Base-by-base conservation (phyloP, 2,888 invertebrate species). In the Drosophila peninsularis region DNA sequence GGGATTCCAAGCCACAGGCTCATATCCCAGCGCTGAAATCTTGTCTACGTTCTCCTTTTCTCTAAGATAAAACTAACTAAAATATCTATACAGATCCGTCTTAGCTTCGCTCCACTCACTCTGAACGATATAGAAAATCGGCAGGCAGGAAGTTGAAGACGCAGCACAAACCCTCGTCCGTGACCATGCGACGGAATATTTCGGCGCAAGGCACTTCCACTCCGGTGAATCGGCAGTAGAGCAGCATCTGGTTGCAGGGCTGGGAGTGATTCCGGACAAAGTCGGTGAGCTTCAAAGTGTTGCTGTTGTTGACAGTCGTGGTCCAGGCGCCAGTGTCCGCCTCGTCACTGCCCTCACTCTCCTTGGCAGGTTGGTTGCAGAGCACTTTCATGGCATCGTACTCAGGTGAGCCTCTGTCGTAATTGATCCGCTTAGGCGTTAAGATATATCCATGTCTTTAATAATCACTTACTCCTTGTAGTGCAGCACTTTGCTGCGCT, bases 131-230 rank as follows among this genome's bases (percentile, higher is more conserved):
- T 30, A 91, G 50, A 54, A 82, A 80, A 10, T 80, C 64, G 0
- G 94, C 93, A 56, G 96, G 95, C 0, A 97, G 94, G 54, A 95
- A 94, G 89, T 97, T 97, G 88, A 97, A 97, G 3, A 96, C 95
- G 90, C 97, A 97, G 88, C 97, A 97, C 2, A 97, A 93, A 0
- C 97, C 97, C 90, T 97, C 97, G 82, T 97, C 97, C 0, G 97
- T 97, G 61, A 96, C 92, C 45, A 96, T 94, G 0, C 95, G 94
- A 82, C 95, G 95, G 91, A 97, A 97, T 65, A 96, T 88, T 45
- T 95, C 94, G 13, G 94, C 93, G 82, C 97, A 97, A 66, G 94
- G 94, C 75, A 93, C 92, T 0, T 85, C 86, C 9, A 93, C 92
- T 0, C 94, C 94, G 83, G 95, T 94, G 95, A 96, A 96, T 65